Conservation (phyloP, 2,888 invertebrate species). For the Xestobium rufovillosum region DNA sequence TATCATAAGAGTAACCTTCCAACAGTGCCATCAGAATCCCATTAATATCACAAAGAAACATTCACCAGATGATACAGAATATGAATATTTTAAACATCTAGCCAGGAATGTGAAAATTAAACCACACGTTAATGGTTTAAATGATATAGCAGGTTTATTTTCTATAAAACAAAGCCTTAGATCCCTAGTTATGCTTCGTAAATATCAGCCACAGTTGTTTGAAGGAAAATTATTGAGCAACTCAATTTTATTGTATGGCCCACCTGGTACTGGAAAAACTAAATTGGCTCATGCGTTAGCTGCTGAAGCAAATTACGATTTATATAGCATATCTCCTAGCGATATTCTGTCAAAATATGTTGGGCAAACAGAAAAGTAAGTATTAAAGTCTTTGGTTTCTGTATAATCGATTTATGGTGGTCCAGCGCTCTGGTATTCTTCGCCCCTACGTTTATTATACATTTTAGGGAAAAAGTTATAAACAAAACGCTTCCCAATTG, state of each 20-base stretch:
- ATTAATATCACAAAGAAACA: too few species aligned
- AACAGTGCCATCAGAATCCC: too few species aligned
- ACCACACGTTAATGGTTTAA: conserved; percentile 37
- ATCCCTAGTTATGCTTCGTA: conserved; percentile 47
- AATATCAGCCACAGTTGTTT: conserved; percentile 49
- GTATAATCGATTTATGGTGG: too few species aligned
- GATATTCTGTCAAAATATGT: conserved; percentile 49
- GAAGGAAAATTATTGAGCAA: conserved; percentile 43
- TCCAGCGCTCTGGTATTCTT: too few species aligned
- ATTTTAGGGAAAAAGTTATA: too few species aligned
- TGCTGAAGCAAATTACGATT: conserved; percentile 44
- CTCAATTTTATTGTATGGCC: conserved; percentile 48
- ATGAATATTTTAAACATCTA: too few species aligned
- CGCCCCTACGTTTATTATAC: too few species aligned
- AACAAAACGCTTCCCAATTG: too few species aligned
- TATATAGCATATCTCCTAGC: conserved; percentile 48
- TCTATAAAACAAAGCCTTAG: conserved; percentile 45
- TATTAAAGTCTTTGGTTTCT: too few species aligned
- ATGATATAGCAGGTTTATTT: conserved; percentile 46
- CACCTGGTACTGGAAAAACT: conserved; percentile 47
- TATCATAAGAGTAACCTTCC: too few species aligned
- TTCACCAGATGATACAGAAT: too few species aligned
- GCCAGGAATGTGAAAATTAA: too few species aligned
- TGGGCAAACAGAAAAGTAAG: conserved; percentile 53
- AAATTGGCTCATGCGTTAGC: conserved; percentile 41